Percentiles rank a stretch among this genome's conserved stretches.
Conservation (phyloP, 2,888 invertebrate species). For the Dynastes grantii region DNA sequence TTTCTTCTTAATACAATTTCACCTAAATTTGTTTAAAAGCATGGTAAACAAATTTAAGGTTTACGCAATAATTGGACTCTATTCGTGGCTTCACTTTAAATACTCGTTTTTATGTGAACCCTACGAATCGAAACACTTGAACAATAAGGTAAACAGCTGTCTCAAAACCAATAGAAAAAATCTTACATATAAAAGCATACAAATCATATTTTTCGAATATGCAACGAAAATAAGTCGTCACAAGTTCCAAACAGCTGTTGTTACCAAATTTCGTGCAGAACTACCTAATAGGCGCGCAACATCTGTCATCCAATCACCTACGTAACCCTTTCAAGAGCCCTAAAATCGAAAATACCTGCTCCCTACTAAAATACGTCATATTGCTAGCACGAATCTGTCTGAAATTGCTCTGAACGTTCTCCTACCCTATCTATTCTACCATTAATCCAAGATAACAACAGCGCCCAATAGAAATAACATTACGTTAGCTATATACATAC, state of each 20-base stretch:
- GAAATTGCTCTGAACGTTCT: no score
- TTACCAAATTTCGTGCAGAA: conserved; percentile 3
- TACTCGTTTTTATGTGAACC: no score
- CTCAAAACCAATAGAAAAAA: neutral
- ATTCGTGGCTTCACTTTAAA: no score
- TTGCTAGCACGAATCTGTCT: neutral
- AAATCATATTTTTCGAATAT: conserved; percentile 20
- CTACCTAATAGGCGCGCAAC: neutral
- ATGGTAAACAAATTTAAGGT: no score
- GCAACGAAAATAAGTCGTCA: conserved; percentile 11
- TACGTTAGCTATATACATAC: neutral
- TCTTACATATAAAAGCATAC: neutral
- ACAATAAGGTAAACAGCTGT: neutral
- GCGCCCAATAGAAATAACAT: conserved; percentile 11
- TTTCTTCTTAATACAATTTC: no score
- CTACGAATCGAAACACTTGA: no score
- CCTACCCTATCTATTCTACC: neutral
- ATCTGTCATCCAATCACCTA: conserved; percentile 6
- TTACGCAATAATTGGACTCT: no score
- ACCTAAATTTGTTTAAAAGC: no score
- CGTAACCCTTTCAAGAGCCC: conserved; percentile 10
- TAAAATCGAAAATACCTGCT: conserved; percentile 7
- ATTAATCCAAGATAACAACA: neutral
- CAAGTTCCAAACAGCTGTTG: conserved; percentile 7
- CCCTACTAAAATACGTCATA: neutral